A percentile compares a stretch with the other conserved stretches of the same genome.
phyloP scores from a whole-genome alignment of 2,888 invertebrate species.

The Orthonevra nobilis region DNA sequence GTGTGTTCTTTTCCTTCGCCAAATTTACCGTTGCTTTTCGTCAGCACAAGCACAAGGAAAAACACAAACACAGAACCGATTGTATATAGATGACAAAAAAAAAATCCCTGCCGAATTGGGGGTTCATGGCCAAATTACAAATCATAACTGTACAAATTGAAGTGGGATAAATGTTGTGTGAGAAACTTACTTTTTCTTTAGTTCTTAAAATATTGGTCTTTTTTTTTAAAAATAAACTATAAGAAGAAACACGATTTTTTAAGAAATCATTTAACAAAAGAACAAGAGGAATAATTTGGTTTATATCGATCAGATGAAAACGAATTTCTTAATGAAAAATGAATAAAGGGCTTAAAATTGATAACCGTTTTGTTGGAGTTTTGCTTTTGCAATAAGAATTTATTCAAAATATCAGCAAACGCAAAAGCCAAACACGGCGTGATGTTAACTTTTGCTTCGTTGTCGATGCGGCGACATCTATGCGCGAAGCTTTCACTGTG shows the following conservation, averaged over 20 bases:
- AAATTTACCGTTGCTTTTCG: constrained; percentile 49
- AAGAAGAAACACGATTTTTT: constrained; percentile 15
- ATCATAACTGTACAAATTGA: constrained; percentile 6
- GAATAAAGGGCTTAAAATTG: constrained; percentile 15
- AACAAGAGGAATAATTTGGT: neutral
- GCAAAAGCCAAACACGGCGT: neutral
- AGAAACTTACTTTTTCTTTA: constrained; percentile 15
- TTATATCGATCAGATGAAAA: neutral
- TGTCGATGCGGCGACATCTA: constrained; percentile 1
- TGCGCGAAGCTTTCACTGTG: neutral
- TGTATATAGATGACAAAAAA: neutral
- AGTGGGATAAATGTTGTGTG: no score
- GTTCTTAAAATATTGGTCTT: constrained; percentile 11
- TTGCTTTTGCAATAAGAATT: constrained; percentile 39
- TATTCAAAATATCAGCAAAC: constrained; percentile 13
- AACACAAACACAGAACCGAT: constrained; percentile 16
- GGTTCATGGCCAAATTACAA: constrained; percentile 25
- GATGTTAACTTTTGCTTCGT: neutral
- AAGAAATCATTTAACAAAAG: constrained; percentile 22
- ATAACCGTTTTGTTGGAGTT: constrained; percentile 30
- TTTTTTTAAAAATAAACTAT: constrained; percentile 7
- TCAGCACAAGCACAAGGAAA: neutral
- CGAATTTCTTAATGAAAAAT: constrained; percentile 3
- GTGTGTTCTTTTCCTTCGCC: neutral
- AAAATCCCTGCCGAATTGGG: no score